These are phyloP conservation scores for Aphrophora alni DNA, from an alignment of 2,888 invertebrate genomes.

Conservation along the genomic window DNA sequence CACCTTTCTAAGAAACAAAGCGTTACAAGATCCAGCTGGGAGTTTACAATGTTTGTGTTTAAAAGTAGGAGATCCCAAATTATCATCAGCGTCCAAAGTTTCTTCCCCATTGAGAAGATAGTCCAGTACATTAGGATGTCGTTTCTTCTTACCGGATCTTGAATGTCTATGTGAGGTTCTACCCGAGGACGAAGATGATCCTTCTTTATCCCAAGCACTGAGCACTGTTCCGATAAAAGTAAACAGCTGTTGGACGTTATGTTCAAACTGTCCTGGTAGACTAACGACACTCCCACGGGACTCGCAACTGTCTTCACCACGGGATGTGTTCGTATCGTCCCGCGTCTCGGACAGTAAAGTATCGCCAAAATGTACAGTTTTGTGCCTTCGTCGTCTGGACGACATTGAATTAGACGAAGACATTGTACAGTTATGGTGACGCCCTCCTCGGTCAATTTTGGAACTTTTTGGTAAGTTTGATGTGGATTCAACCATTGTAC, in stretches of 20 bases:
- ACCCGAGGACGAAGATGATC: conserved; percentile 21
- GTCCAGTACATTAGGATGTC: conserved; percentile 46
- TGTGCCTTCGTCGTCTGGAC: conserved; percentile 54
- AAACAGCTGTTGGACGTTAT: conserved; percentile 74
- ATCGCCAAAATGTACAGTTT: conserved; percentile 54
- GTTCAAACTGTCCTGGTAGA: conserved; percentile 55
- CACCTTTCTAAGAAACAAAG: conserved; percentile 88
- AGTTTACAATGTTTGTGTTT: conserved; percentile 83
- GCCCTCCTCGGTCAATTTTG: conserved; percentile 39
- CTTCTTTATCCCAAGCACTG: conserved; percentile 71
- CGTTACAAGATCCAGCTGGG: conserved; percentile 86
- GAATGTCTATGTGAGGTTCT: background rate
- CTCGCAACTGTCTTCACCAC: conserved; percentile 53
- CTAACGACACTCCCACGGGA: conserved; percentile 65
- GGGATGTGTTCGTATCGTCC: conserved; percentile 55
- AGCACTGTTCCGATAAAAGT: conserved; percentile 81
- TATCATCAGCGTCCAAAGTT: conserved; percentile 45
- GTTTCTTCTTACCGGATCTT: conserved; percentile 26
- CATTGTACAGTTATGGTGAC: conserved; percentile 40
- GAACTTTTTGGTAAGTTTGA: conserved; percentile 37
- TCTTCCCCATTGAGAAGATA: conserved; percentile 49
- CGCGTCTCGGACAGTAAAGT: conserved; percentile 55
- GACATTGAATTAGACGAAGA: conserved; percentile 46
- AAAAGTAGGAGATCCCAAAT: conserved; percentile 50
- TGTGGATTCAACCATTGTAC: conserved; percentile 49